phyloP scores from a whole-genome alignment of 2,113 vertebrate species.

The Calyptomena viridis region DNA sequence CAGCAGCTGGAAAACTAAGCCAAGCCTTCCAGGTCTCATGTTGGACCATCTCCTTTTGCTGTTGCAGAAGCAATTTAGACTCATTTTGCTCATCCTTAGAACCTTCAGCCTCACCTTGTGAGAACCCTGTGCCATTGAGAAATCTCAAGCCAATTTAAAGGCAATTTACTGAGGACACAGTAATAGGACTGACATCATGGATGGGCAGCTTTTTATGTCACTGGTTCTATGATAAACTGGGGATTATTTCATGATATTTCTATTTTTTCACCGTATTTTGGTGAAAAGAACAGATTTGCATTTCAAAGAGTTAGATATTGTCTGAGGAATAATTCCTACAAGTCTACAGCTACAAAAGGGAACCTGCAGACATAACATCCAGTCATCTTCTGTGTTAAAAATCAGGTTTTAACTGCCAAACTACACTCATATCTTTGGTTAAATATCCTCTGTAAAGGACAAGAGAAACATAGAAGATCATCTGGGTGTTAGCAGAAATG shows the following conservation, averaged over 20 bases:
- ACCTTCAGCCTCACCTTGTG: neutral
- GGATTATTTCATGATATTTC: neutral
- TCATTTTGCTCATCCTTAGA: neutral
- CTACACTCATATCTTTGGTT: neutral
- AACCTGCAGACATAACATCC: neutral
- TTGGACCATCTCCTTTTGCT: neutral
- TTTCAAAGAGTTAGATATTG: neutral
- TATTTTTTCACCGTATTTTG: neutral
- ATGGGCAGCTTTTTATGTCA: neutral
- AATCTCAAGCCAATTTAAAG: neutral
- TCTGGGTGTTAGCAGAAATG: neutral
- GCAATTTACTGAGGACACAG: neutral
- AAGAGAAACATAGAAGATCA: neutral
- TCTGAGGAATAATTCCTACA: neutral
- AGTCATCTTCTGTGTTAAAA: neutral
- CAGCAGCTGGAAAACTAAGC: neutral
- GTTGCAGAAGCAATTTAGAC: neutral
- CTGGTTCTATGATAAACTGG: neutral
- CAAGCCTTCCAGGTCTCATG: neutral
- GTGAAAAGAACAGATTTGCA: neutral
- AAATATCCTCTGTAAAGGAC: neutral
- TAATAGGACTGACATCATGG: neutral
- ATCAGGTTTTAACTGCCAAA: neutral
- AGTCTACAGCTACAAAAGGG: neutral
- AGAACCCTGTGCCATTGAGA: neutral